These are phyloP conservation scores for Lepidothrix coronata DNA, from an alignment of 2,113 vertebrate genomes.

Conservation along the genomic window DNA sequence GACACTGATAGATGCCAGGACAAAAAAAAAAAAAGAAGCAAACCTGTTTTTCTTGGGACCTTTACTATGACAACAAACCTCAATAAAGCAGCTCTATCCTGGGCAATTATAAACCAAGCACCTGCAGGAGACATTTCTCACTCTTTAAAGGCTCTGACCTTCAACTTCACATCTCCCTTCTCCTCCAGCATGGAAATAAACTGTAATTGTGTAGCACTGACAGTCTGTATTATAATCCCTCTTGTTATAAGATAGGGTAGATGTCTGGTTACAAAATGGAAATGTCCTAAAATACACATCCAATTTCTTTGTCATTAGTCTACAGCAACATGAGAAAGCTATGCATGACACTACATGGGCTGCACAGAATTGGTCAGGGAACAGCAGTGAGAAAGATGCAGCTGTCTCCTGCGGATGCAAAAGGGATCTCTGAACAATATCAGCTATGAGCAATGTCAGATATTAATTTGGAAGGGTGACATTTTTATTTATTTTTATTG, in stretches of 20 bases:
- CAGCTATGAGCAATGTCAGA: neutral
- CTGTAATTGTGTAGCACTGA: neutral
- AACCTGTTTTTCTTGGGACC: neutral
- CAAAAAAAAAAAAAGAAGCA: neutral
- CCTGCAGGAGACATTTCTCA: neutral
- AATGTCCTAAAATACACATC: neutral
- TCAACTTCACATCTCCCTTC: neutral
- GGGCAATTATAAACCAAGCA: neutral
- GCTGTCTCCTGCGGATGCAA: neutral
- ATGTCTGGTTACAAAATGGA: neutral
- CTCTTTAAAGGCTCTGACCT: neutral
- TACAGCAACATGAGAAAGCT: neutral
- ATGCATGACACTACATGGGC: neutral
- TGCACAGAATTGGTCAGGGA: neutral
- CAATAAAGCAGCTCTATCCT: neutral
- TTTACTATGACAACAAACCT: neutral
- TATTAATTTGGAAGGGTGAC: neutral
- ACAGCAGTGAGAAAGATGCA: neutral
- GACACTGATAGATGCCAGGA: neutral
- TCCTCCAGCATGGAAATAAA: neutral
- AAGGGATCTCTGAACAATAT: neutral
- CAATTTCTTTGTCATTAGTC: neutral
- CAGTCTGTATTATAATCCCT: neutral
- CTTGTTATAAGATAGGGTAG: neutral
- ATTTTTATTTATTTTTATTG: conserved; percentile 50